Evolutionary conservation across 2,113 vertebrate genomes (phyloP), one percentile per base, ranked within the genome.

Genomic region (Corythornis vintsioides): DNA sequence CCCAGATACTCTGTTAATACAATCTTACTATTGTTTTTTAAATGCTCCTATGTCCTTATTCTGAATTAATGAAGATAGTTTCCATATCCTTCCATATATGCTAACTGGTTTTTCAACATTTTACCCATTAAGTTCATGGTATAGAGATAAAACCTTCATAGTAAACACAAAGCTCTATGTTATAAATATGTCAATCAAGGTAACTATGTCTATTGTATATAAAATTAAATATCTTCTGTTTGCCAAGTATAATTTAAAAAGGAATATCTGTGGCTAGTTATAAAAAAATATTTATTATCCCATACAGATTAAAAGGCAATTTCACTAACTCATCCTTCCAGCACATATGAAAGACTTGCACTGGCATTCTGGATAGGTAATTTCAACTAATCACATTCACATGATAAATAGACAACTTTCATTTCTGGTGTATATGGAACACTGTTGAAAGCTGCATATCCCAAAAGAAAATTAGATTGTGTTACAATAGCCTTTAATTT

Each of bases 141-240:
- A 87, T 91, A 88, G 47, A 94, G 84, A 94, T 84, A 94, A 92
- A 96, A 84, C 94, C 87, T 91, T 93, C 89, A 71, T 73, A 83
- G 80, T 92, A 96, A 93, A 95, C 82, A 79, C 95, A 89, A 87
- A 96, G 88, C 82, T 95, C 93, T 95, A 67, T 61, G 91, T 92
- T 96, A 97, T 97, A 97, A 97, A 92, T 95, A 94, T 45, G 90
- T 94, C 88, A 94, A 93, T 95, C 90, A 95, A 96, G 92, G 86
- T 93, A 92, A 92, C 93, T 95, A 89, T 86, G 88, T 91, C 86
- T 95, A 91, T 3, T 94, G 87, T n/a, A 93, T 93, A 96, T 95
- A 96, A 95, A 95, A 95, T 96, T 94, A 94, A 96, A 96, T 96
- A 96, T 89, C 90, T 87, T 92, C 91, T 95, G 93, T 95, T 86